These are phyloP conservation scores for Apeira syringaria DNA, from an alignment of 2,888 invertebrate species.

Conservation along the genomic window DNA sequence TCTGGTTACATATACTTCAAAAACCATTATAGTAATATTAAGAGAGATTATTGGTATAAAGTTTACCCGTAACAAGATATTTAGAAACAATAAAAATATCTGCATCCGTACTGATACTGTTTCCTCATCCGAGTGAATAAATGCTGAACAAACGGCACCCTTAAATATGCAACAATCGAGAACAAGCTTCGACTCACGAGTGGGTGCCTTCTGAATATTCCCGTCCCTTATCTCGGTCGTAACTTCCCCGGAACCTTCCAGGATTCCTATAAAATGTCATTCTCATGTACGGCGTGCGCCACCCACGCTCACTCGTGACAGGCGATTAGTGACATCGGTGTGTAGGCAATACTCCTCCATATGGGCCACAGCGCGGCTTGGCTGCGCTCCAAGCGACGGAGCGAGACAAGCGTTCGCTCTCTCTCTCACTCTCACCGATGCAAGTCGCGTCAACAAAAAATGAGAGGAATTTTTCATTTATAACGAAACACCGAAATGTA, in stretches of 20 bases:
- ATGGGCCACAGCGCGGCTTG: slow-evolving; percentile 53
- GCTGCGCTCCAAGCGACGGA: slow-evolving; percentile 40
- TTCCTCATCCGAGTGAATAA: no score
- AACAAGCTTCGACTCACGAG: neutral
- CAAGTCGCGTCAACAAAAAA: slow-evolving; percentile 27
- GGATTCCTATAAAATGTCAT: slow-evolving; percentile 35
- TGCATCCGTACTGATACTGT: no score
- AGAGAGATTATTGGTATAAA: no score
- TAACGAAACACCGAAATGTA: slow-evolving; percentile 18
- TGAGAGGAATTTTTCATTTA: slow-evolving; percentile 47
- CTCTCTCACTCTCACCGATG: slow-evolving; percentile 12
- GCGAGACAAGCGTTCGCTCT: slow-evolving; percentile 15
- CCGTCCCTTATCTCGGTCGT: slow-evolving; percentile 7
- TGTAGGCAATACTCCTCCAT: slow-evolving; percentile 58
- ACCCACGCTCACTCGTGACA: slow-evolving; percentile 52
- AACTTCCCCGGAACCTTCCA: slow-evolving; percentile 1
- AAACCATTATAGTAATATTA: no score
- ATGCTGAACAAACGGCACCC: no score
- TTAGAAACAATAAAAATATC: no score
- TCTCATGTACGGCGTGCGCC: slow-evolving; percentile 44
- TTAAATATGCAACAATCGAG: slow-evolving; percentile 1
- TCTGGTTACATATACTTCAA: no score
- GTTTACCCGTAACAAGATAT: no score
- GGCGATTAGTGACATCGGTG: slow-evolving; percentile 67
- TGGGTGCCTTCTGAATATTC: neutral